Base-by-base conservation (phyloP, 2,797 vertebrate genomes). In the Silurus lanzhouensis region DNA sequence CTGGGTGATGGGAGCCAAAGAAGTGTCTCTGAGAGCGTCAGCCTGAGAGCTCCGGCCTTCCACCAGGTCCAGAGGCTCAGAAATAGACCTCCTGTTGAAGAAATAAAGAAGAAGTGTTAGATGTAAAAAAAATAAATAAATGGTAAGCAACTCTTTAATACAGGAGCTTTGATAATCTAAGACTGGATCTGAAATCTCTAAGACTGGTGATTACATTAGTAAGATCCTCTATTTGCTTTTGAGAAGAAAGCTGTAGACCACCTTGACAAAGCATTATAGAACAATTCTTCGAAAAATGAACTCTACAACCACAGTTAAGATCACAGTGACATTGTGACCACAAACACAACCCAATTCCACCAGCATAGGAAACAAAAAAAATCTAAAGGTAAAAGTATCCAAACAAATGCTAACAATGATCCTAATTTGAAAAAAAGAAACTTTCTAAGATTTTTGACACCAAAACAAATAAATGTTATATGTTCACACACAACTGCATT, bases 21-120 rank as follows among this genome's bases (percentile, higher is more conserved):
- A 89, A 27, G 91, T 89, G 83, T 91, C 94, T 77, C 63, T 87
- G 77, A 85, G 14, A 52, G 0, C 87, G 46, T 83, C 46, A 20
- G 79, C 90, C 89, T 0, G 31, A 0, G 44, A 48, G 2, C 71
- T 63, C 38, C 68, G 80, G 19, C 83, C 84, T 44, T 84, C 82
- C 44, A 83, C 86, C 83, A 90, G 81, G 78, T 88, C 88, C 67
- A 90, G 77, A 12, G 90, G 89, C 27, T 86, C 83, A 6, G 90
- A 91, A 75, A 90, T 80, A 20, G 89, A 82, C 83, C 86, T 90
- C 75, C 91, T 92, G 88, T 81, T 74, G 57, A 83, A 78, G 13
- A 58, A 63, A 78, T 80, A 76, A 80, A 52, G 0, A 52, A 7
- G 48, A 52, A 1, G 8, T 10, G 48, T 52, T 52, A 10, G 48